These are phyloP conservation scores for Drosophila athabasca DNA, from an alignment of 1,140 invertebrate genomes.

Conservation along the genomic window DNA sequence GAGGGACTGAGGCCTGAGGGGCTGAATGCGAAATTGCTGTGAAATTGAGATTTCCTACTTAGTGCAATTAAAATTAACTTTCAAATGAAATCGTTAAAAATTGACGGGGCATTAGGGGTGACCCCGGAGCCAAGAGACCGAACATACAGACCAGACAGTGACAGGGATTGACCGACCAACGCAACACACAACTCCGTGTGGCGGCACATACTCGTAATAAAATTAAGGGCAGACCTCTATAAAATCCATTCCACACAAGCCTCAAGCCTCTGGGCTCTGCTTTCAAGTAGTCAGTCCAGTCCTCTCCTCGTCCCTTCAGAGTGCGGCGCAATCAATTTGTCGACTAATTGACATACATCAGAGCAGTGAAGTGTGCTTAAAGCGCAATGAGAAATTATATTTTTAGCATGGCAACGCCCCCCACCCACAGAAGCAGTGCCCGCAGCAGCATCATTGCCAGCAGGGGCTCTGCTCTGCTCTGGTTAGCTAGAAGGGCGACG, in stretches of 20 bases:
- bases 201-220: conserved; percentile 19
- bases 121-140: neutral
- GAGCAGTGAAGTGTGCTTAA: conserved; percentile 61
- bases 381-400: conserved; percentile 64
- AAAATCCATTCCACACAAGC: neutral
- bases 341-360: conserved; percentile 78
- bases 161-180: conserved; percentile 46
- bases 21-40: conserved; percentile 61
- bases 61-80: conserved; percentile 75
- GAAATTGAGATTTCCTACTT: conserved; percentile 80
- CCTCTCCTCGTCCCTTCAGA: conserved; percentile 6
- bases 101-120: conserved; percentile 47
- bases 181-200: conserved; percentile 23
- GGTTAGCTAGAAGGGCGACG: neutral
- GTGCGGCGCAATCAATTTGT: conserved; percentile 69
- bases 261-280: too few species aligned
- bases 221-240: neutral
- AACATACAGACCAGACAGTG: neutral
- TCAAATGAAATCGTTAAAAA: conserved; percentile 57
- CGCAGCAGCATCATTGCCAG: too few species aligned
- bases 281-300: too few species aligned
- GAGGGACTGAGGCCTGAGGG: conserved; percentile 27
- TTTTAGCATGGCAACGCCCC: conserved; percentile 47
- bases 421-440: neutral
- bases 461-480: conserved; percentile 1